Base-by-base conservation (phyloP, 1,140 invertebrate genomes). In the Lordiphosa mommai region DNA sequence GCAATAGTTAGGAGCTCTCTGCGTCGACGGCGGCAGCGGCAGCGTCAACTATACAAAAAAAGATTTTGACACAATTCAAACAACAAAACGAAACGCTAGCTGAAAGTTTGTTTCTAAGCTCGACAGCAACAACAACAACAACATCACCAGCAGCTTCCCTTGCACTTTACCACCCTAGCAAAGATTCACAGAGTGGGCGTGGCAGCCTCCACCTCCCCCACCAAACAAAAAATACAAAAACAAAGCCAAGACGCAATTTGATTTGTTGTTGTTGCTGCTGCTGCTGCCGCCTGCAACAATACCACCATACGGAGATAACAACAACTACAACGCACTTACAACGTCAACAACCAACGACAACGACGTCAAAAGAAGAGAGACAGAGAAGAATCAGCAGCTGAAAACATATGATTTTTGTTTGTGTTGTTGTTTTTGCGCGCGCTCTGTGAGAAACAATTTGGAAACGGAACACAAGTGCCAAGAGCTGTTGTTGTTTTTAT, bases 341-440 rank as follows among this genome's bases (percentile, higher is more conserved):
- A 49, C 17, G 29, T 16, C 7, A 32, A 43, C 68, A 30, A 33
- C 29, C 47, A 59, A 37, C 52, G 56, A 50, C 17, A 68, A 63
- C 33, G 61, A 55, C 14, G 64, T 32, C 37, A 57, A 36, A 38
- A 50, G 32, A 30, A 16, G 9, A 55, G 17, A 10, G 7, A 33
- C 53, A 37, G 17, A 38, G 36, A 16, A 46, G 36, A 34, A 55
- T 41, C 65, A 80, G 79, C 71, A 80, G 67, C 76, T 80, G 66
- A 85, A 84, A 84, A 84, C 77, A 84, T 84, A 84, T 84, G 77
- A 84, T 84, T 84, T 84, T 84, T 82, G 77, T 84, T 82, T 82
- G 72, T 84, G 77, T 82, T 82, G 67, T 82, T 82, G 63, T 66
- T 67, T 59, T 61, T 59, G 56, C 55, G 71, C 68, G 53, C 46